Evolutionary conservation across 2,888 invertebrate genomes (phyloP), one percentile per base, ranked within the genome.

Genomic region (Lasius fuliginosus): DNA sequence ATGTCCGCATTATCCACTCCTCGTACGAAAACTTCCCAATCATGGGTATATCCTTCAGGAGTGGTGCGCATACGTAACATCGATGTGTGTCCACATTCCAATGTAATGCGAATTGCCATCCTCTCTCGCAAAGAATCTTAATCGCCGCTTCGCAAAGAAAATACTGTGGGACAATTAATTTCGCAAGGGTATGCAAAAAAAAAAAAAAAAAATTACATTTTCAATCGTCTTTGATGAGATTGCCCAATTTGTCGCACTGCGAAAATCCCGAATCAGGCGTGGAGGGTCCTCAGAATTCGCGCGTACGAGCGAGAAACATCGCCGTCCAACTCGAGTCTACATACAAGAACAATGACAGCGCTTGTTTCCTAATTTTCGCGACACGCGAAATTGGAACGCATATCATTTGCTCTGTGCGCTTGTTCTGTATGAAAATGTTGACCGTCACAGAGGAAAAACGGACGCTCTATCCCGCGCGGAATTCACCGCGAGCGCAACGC

Each of bases 21-120:
- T 93, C 98, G 96, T 33, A 99, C 98, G 95, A 98, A 99, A 77
- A 99, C 97, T 95, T 98, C 98, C 99, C 99, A 99, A 95, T 99
- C 99, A 95, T 99, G 99, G 90, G 99, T 99, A 94, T 98, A 99
- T 68, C 98, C 99, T 94, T 98, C 98, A 33, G 97, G 96, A 18
- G 98, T 98, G 92, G 97, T 97, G 94, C 98, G 98, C 77, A 97
- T 96, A 93, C 98, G 97, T 91, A 98, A 95, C 86, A 97, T 96
- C 89, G 99, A 98, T 95, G 97, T 97, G 95, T 99, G 99, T 89
- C 99, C 99, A 95, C 99, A 97, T 96, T 99, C 99, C 94, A 99
- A 97, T 94, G 97, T 97, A 92, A 99, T 98, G 94, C 97, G 97
- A 89, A 97, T 96, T 92, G 96, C 96, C 97, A 97, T 97, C 93